Evolutionary conservation across 2,113 vertebrate species (phyloP).

Genomic region (Silurus asotus): DNA sequence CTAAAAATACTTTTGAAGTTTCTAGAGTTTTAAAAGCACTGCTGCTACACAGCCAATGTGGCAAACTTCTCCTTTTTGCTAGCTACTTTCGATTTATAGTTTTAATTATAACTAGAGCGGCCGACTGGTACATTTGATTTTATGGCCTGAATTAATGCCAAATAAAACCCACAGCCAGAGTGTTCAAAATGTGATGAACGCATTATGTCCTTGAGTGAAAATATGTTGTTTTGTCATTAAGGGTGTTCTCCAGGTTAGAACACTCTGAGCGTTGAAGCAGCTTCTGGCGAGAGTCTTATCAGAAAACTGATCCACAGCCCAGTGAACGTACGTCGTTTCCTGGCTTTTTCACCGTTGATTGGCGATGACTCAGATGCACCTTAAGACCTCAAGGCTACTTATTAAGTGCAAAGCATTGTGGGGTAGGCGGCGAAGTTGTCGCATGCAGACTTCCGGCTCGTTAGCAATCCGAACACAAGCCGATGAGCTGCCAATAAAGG

Average conservation of each 20-base stretch:
- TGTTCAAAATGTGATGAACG: neutral
- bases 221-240: neutral
- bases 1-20: too few species aligned
- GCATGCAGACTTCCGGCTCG: conserved; percentile 15
- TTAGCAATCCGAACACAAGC: neutral
- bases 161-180: neutral
- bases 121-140: neutral
- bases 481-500: neutral
- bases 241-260: conserved; percentile 39
- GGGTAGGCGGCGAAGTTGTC: conserved; percentile 10
- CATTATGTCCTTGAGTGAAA: neutral
- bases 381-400: conserved; percentile 48
- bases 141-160: neutral
- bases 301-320: conserved; percentile 47
- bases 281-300: conserved; percentile 40
- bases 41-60: too few species aligned
- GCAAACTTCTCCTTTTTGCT: neutral
- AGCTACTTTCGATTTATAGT: neutral
- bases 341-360: conserved; percentile 57
- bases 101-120: neutral
- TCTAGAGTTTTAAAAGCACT: too few species aligned
- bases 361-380: conserved; percentile 58
- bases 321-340: conserved; percentile 65
- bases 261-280: conserved; percentile 30
- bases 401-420: conserved; percentile 56